phyloP scores from a whole-genome alignment of 2,888 invertebrate species.

The Protodeltote pygarga region DNA sequence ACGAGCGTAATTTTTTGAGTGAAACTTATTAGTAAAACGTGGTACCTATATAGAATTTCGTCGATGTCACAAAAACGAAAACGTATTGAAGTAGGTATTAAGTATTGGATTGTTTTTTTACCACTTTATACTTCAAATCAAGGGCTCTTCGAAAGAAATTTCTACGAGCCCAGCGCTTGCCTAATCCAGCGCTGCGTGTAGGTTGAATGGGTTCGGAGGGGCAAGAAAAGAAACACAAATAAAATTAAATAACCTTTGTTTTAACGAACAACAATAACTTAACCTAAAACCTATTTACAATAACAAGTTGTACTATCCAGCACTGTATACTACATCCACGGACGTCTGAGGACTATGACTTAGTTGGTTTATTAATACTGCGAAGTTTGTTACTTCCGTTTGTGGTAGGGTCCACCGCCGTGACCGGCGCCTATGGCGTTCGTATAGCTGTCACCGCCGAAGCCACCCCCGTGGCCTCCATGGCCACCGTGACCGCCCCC shows the following conservation, averaged over 20 bases:
- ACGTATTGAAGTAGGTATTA: no score
- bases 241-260: constrained; percentile 63
- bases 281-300: constrained; percentile 72
- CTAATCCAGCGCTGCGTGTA: neutral
- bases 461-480: constrained; percentile 55
- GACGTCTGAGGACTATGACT: constrained; percentile 71
- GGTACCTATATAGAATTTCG: no score
- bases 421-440: constrained; percentile 78
- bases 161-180: no score
- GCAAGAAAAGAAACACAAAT: constrained; percentile 15
- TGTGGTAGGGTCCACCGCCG: constrained; percentile 81
- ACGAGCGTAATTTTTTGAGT: no score
- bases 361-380: constrained; percentile 65
- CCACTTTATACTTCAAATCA: no score
- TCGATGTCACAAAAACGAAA: no score
- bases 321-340: constrained; percentile 51
- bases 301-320: constrained; percentile 64
- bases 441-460: constrained; percentile 77
- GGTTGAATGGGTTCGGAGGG: neutral
- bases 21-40: no score
- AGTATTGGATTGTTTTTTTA: no score
- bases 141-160: no score
- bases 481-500: constrained; percentile 62
- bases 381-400: constrained; percentile 58
- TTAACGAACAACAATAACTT: constrained; percentile 75